Conservation (phyloP, 2,113 vertebrate genomes). For the Lamprotornis superbus region DNA sequence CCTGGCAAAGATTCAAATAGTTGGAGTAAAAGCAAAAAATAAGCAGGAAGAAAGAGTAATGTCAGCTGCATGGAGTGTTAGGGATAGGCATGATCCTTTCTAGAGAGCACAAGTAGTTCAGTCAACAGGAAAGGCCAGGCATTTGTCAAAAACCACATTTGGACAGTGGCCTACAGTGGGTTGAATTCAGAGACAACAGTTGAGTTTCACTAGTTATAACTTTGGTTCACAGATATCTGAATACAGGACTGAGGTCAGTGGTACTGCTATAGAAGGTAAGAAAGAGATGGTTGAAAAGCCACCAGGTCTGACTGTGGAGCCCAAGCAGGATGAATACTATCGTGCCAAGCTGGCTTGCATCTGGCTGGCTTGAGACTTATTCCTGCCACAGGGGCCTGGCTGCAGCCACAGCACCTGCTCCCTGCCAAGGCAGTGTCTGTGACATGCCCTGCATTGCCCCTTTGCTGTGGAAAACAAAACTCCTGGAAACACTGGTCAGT, state of each 20-base stretch:
- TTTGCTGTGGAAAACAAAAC: neutral
- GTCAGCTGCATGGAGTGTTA: neutral
- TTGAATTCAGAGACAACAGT: neutral
- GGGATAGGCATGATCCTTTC: neutral
- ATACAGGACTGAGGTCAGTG: neutral
- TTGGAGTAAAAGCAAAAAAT: neutral
- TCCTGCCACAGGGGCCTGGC: neutral
- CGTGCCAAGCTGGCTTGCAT: neutral
- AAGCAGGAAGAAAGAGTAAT: neutral
- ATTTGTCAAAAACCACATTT: neutral
- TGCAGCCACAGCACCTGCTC: neutral
- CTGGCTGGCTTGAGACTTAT: neutral
- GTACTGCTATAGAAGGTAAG: neutral
- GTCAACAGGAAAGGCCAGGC: neutral
- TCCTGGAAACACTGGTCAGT: neutral
- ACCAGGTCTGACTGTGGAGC: neutral
- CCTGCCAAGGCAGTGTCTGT: neutral
- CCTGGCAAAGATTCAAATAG: neutral
- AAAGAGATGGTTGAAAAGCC: neutral
- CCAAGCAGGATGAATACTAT: neutral
- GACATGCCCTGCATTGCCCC: rapidly evolving
- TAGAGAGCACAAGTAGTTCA: neutral
- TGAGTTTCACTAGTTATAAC: neutral
- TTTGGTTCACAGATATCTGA: neutral
- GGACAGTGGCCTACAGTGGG: neutral